phyloP scores from a whole-genome alignment of 2,113 vertebrate genomes.

The Sialia sialis region DNA sequence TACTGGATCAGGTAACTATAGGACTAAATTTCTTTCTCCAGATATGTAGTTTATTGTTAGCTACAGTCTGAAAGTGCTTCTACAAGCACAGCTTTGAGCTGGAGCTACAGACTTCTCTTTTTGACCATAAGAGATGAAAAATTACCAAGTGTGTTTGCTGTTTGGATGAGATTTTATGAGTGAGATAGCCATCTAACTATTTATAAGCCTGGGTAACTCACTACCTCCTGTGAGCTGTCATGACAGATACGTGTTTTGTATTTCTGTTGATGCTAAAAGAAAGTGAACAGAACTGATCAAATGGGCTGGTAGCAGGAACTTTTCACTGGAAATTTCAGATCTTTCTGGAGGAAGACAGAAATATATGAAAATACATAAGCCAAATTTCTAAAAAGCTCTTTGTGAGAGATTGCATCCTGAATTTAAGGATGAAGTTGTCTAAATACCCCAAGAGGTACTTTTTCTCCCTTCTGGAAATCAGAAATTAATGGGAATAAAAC shows the following conservation, averaged over 20 bases:
- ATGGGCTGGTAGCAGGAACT: not conserved
- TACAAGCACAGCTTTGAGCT: not conserved
- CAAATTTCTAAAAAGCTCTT: not conserved
- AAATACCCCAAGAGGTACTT: not conserved
- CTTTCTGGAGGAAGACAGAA: not conserved
- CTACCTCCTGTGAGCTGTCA: not conserved
- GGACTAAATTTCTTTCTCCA: not conserved
- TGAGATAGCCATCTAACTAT: not conserved
- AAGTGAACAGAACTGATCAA: not conserved
- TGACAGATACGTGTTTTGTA: not conserved
- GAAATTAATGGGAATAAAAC: not conserved
- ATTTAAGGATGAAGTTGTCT: not conserved
- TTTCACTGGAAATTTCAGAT: not conserved
- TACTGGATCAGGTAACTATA: not conserved
- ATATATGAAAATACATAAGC: not conserved
- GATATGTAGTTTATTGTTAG: not conserved
- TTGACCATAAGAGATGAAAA: not conserved
- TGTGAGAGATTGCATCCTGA: not conserved
- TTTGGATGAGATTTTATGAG: not conserved
- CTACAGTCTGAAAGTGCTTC: not conserved
- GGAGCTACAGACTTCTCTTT: not conserved
- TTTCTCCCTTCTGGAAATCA: not conserved
- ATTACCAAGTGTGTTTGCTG: not conserved
- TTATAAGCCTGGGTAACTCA: not conserved
- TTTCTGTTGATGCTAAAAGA: not conserved